A percentile compares a stretch with the other conserved stretches of the same genome.
Evolutionary conservation across 2,888 invertebrate genomes (phyloP).

Genomic region (Allolobophora icterica): DNA sequence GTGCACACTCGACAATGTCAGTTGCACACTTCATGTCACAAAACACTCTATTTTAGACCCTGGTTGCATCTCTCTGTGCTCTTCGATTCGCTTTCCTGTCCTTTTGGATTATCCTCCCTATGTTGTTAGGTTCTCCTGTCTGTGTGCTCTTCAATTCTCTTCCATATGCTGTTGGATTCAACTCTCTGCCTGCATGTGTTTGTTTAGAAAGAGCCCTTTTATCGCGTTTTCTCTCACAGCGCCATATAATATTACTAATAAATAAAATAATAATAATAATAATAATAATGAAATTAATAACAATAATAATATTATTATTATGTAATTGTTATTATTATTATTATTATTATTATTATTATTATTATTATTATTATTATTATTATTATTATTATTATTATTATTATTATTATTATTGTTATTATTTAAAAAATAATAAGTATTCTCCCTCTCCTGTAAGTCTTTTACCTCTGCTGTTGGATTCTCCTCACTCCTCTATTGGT

Average conservation of each 20-base stretch:
- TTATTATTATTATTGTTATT: neutral
- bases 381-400: neutral
- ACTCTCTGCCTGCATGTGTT: neutral
- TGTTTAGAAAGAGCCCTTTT: neutral
- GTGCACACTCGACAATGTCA: no score
- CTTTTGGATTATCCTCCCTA: no score
- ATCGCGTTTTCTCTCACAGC: neutral
- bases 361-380: neutral
- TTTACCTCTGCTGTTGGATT: no score
- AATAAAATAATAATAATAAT: neutral
- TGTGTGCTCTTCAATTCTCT: no score
- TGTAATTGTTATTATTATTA: neutral
- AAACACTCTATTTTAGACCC: neutral
- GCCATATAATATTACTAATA: neutral
- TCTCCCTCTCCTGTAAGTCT: no score
- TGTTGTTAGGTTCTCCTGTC: no score
- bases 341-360: no score
- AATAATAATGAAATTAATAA: neutral
- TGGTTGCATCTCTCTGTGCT: neutral
- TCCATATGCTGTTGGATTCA: neutral
- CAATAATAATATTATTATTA: no score
- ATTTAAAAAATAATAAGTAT: neutral
- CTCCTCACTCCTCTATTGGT: no score
- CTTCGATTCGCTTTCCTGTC: neutral
- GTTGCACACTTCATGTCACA: neutral